A percentile compares a stretch with the other conserved stretches of the same genome.
phyloP scores from a whole-genome alignment of 2,888 invertebrate genomes.

The Cryptus armator region DNA sequence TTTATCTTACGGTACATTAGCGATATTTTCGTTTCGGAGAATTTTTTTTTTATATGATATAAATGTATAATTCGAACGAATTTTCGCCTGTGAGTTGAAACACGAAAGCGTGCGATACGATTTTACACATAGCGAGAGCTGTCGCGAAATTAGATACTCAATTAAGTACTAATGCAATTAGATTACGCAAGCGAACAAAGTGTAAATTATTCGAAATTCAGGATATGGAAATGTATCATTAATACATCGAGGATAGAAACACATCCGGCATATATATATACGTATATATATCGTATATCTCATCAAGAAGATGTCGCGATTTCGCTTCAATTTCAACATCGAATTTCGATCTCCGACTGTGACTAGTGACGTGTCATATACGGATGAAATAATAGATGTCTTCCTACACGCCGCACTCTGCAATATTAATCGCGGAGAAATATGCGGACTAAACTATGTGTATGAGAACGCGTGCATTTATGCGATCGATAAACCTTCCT shows the following conservation, averaged over 20 bases:
- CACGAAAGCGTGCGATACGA: neutral
- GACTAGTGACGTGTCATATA: neutral
- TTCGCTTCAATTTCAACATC: slow-evolving; percentile 18
- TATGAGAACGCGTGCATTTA: neutral
- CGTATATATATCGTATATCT: neutral
- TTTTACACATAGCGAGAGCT: neutral
- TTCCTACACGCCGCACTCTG: neutral
- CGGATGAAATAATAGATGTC: slow-evolving; percentile 35
- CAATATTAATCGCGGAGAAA: slow-evolving; percentile 41
- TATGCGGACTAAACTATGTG: slow-evolving; percentile 9
- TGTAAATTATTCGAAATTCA: neutral
- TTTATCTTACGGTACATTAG: no score
- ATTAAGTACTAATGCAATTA: neutral
- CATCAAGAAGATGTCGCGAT: slow-evolving; percentile 7
- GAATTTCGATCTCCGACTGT: slow-evolving; percentile 5
- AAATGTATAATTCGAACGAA: neutral
- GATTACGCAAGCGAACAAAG: neutral
- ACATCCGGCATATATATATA: slow-evolving; percentile 10
- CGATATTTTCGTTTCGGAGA: neutral
- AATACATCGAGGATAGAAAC: neutral
- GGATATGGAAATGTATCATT: slow-evolving; percentile 18
- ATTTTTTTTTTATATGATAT: neutral
- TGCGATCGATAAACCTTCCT: slow-evolving; percentile 39
- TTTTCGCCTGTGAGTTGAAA: neutral
- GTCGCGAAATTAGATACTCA: neutral